These are phyloP conservation scores for Danio tinwini DNA, from an alignment of 2,797 vertebrate species.

Conservation along the genomic window DNA sequence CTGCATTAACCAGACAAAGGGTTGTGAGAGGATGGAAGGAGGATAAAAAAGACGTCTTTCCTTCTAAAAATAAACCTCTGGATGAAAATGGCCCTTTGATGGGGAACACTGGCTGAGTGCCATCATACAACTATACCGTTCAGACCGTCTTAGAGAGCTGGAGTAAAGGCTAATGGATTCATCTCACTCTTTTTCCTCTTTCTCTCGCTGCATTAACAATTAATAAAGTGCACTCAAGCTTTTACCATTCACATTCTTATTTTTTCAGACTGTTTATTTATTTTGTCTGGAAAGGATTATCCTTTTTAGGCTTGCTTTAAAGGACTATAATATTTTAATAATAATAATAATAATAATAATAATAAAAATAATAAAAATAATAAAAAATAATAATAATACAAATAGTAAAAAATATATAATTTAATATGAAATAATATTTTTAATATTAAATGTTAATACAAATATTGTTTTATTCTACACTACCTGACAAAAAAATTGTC, in stretches of 20 bases:
- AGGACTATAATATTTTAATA: neutral
- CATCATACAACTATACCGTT: conserved; percentile 20
- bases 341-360: too few species aligned
- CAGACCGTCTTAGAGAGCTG: neutral
- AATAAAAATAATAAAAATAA: too few species aligned
- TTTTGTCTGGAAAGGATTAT: neutral
- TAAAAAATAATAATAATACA: too few species aligned
- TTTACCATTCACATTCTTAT: conserved; percentile 20
- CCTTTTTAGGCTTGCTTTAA: neutral
- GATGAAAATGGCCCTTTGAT: conserved; percentile 49
- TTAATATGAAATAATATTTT: too few species aligned
- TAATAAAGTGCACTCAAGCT: conserved; percentile 22
- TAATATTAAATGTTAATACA: too few species aligned
- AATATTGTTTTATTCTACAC: too few species aligned
- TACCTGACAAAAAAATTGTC: too few species aligned
- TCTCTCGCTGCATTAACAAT: conserved; percentile 27
- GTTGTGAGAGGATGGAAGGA: conserved; percentile 41
- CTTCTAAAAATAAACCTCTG: conserved; percentile 53
- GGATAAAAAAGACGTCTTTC: conserved; percentile 23
- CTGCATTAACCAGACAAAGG: conserved; percentile 38
- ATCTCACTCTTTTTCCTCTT: neutral
- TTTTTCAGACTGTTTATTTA: neutral
- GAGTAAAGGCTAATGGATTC: conserved; percentile 38
- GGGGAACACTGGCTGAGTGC: conserved; percentile 37
- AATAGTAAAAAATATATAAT: too few species aligned